These are phyloP conservation scores for Mormyrus proboscirostris DNA, from an alignment of 2,797 vertebrate species.

Conservation along the genomic window DNA sequence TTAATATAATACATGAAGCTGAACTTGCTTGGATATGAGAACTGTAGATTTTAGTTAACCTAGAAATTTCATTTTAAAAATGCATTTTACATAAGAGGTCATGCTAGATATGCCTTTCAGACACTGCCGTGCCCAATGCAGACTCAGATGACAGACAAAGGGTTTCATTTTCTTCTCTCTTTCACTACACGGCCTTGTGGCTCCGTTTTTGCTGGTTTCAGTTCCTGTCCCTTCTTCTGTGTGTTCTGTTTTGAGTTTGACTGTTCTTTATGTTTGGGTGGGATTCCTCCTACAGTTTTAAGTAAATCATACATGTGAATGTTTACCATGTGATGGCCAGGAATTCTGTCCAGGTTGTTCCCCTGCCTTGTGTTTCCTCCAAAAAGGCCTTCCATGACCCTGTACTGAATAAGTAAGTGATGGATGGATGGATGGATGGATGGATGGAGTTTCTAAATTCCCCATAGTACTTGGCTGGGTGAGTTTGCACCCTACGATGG, in stretches of 20 bases:
- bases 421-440: background rate
- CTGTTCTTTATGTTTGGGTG: background rate
- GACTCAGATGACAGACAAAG: constrained; percentile 36
- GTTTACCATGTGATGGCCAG: background rate
- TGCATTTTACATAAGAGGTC: constrained; percentile 36
- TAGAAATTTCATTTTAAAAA: constrained; percentile 22
- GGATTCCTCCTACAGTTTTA: background rate
- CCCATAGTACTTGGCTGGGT: constrained; percentile 9
- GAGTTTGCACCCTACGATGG: background rate
- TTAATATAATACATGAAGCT: background rate
- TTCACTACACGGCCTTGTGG: background rate
- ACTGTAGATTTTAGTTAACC: background rate
- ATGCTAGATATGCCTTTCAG: constrained; percentile 42
- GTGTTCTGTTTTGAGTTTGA: background rate
- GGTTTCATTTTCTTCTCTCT: background rate
- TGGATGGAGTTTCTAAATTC: background rate
- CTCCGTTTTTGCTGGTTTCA: background rate
- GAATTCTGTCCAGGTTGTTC: background rate
- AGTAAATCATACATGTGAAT: background rate
- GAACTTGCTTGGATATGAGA: background rate
- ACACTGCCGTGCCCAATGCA: constrained; percentile 45
- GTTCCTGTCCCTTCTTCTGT: background rate
- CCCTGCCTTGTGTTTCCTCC: background rate
- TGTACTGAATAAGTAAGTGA: background rate
- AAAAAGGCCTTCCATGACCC: background rate